These are phyloP conservation scores for Heteromurus nitidus DNA, from an alignment of 2,888 invertebrate species.

Conservation along the genomic window DNA sequence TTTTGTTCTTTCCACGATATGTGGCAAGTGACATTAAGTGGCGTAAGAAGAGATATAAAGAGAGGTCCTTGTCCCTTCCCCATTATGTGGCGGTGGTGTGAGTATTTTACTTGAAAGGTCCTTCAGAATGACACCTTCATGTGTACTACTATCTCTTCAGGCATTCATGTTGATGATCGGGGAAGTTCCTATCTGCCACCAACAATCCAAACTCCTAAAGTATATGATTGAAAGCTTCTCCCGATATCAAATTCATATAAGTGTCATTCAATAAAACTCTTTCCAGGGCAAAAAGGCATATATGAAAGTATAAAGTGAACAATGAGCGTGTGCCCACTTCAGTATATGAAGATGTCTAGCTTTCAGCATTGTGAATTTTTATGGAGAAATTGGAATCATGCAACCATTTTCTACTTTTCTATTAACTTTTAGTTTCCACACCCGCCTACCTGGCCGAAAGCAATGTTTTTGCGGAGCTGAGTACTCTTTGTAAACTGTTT, in stretches of 20 bases:
- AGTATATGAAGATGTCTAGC: no score
- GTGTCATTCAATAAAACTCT: no score
- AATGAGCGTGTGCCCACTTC: no score
- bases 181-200: no score
- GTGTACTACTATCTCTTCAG: neutral
- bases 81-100: neutral
- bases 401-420: constrained; percentile 4
- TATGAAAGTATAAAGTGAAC: no score
- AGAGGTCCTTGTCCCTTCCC: constrained; percentile 36
- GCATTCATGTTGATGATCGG: no score
- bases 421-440: neutral
- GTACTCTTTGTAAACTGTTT: constrained; percentile 13
- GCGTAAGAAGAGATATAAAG: constrained; percentile 36
- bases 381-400: neutral
- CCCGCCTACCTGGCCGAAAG: neutral
- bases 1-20: neutral
- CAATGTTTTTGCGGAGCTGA: neutral
- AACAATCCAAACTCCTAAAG: no score
- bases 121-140: constrained; percentile 16
- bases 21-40: constrained; percentile 37
- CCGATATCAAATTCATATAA: no score
- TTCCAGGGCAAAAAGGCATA: no score
- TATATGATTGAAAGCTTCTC: no score
- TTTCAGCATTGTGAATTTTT: no score
- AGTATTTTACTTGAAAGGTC: constrained; percentile 18